Evolutionary conservation across 92 coral and sea anemone genomes (phyloP), one percentile per base, ranked within the genome.

Genomic region (Palythoa grandiflora): DNA sequence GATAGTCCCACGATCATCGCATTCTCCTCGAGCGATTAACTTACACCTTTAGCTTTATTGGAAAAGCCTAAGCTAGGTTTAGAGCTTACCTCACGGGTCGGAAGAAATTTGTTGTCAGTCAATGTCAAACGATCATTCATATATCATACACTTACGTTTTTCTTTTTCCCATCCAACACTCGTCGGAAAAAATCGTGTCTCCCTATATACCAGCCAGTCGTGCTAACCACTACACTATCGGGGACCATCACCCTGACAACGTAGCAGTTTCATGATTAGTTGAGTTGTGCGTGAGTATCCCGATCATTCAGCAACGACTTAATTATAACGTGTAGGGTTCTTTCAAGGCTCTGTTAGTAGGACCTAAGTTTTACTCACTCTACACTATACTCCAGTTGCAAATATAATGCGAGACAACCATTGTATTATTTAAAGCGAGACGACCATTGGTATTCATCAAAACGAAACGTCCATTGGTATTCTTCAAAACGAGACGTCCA

Each of bases 21-120:
- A 78, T 78, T 44, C 68, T 78, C 44, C 84, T 78, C 17, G 68
- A 47, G 51, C 17, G 68, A 63, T 14, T 78, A 39, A 6, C 70
- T n/a, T 51, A 14, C 68, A 51, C 36, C 65, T 78, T 48, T 78
- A 68, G 84, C 63, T 51, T 78, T 13, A n/a, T 16, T 8, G 71
- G 71, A 52, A 78, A 57, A 11, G 68, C 84, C 51, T 68, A n/a
- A 3, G 36, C 47, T 51, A 51, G 71, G 84, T 78, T 78, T 37
- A 47, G 12, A 36, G 0, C 80, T 16, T 57, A 57, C n/a, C 13
- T 57, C 65, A 57, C 65, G 65, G 65, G 65, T 11, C 3, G 65
- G 9, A 57, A 57, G 13, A 6, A 57, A 12, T 16, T 57, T 57
- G 63, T 5, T 16, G 65, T 57, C 9, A 57, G 28, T 57, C 13